These are phyloP conservation scores for Scaptomyza flava DNA, from an alignment of 2,888 invertebrate species.

Conservation along the genomic window DNA sequence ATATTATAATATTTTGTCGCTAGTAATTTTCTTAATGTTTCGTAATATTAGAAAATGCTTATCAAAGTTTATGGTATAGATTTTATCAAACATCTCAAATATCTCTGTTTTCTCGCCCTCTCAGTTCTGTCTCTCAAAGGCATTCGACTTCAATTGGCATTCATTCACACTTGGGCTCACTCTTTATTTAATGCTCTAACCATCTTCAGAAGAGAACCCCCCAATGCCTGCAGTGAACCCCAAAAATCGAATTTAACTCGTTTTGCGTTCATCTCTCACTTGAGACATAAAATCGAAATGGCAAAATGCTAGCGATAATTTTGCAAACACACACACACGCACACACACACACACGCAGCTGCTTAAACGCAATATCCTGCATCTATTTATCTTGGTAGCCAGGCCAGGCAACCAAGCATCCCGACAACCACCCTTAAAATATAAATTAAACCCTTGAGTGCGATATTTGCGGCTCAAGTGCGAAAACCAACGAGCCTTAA, in stretches of 20 bases:
- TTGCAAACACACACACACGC: constrained; percentile 6
- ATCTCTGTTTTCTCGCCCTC: not conserved
- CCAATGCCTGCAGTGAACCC: not conserved
- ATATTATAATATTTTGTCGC: not conserved
- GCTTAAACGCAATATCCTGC: constrained; percentile 63
- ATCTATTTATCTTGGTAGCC: constrained; percentile 70
- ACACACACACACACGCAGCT: constrained; percentile 59
- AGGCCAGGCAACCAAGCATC: constrained; percentile 35
- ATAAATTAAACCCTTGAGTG: constrained; percentile 74
- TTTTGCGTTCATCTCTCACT: constrained; percentile 52
- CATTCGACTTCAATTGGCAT: constrained; percentile 38
- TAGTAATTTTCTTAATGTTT: not conserved
- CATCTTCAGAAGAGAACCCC: not conserved
- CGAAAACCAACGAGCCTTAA: constrained; percentile 60
- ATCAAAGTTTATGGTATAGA: not conserved
- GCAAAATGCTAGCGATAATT: constrained; percentile 61
- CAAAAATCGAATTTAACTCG: constrained; percentile 37
- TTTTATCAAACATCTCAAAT: not conserved
- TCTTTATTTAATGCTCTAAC: not conserved
- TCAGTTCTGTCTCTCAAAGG: constrained; percentile 4
- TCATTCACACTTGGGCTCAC: constrained; percentile 43
- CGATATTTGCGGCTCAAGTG: constrained; percentile 76
- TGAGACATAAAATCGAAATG: constrained; percentile 70
- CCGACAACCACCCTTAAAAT: constrained; percentile 33
- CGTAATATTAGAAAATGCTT: not conserved